Evolutionary conservation across 2,797 vertebrate species (phyloP).

Genomic region (Iguana delicatissima): DNA sequence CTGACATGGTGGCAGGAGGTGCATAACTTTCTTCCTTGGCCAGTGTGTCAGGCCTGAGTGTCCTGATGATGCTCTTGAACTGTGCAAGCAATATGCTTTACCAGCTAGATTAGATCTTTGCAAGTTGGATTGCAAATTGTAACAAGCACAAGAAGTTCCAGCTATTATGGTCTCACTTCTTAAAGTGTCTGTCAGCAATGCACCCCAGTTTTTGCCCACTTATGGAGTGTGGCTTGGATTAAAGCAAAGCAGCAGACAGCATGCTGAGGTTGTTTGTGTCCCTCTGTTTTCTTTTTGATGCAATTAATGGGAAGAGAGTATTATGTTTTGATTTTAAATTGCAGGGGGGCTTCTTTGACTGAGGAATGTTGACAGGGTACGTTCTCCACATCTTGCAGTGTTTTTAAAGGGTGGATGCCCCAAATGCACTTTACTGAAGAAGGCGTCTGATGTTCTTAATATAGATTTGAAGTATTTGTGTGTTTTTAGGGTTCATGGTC

Average conservation of each 20-base stretch:
- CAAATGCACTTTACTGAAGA: background rate
- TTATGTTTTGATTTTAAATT: background rate
- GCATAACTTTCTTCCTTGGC: background rate
- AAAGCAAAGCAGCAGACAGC: background rate
- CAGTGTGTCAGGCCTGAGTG: background rate
- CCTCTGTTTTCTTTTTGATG: background rate
- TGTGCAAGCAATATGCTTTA: background rate
- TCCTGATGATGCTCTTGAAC: background rate
- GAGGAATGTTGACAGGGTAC: background rate
- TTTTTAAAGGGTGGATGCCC: background rate
- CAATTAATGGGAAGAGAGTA: background rate
- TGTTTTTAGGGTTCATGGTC: slow-evolving; percentile 76
- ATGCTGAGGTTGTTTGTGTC: no score
- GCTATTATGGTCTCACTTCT: background rate
- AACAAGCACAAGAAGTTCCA: background rate
- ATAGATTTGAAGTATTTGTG: slow-evolving; percentile 31
- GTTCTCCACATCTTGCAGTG: background rate
- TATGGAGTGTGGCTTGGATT: background rate
- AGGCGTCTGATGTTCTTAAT: background rate
- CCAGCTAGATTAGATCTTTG: background rate
- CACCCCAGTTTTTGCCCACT: background rate
- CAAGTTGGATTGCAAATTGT: background rate
- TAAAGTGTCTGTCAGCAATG: no score
- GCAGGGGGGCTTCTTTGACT: background rate
- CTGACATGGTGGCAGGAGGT: background rate